These are phyloP conservation scores for Scotopteryx bipunctaria DNA, from an alignment of 2,888 invertebrate species.

Conservation along the genomic window DNA sequence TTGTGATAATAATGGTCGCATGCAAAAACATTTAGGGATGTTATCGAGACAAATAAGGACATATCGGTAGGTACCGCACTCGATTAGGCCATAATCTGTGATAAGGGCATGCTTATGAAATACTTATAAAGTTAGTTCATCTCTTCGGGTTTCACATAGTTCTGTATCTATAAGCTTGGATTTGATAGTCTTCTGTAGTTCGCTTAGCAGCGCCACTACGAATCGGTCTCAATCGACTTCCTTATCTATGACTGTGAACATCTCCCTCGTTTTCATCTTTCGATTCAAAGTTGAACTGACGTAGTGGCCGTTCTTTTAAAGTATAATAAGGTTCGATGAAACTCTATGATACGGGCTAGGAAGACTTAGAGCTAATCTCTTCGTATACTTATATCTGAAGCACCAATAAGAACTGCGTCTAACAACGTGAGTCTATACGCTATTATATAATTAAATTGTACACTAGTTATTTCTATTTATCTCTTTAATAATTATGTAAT, in stretches of 20 bases:
- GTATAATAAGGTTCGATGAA: conserved; percentile 38
- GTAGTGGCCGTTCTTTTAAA: conserved; percentile 71
- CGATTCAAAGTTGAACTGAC: conserved; percentile 51
- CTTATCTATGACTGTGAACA: conserved; percentile 8
- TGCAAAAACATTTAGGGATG: conserved; percentile 33
- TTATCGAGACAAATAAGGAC: conserved; percentile 55
- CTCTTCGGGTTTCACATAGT: conserved; percentile 58
- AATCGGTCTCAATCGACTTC: conserved; percentile 15
- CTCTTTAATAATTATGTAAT: conserved; percentile 73
- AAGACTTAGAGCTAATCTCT: conserved; percentile 58
- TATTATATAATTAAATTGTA: conserved; percentile 65
- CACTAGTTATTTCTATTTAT: conserved; percentile 77
- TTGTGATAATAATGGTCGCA: conserved; percentile 37
- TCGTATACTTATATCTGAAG: conserved; percentile 55
- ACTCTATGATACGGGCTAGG: conserved; percentile 30
- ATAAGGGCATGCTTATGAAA: conserved; percentile 78
- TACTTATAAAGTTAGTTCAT: conserved; percentile 57
- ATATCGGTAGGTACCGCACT: conserved; percentile 73
- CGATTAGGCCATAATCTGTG: conserved; percentile 77
- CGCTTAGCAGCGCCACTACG: conserved; percentile 67
- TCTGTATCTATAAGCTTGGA: conserved; percentile 66
- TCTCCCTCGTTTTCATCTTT: conserved; percentile 12
- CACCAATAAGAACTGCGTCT: conserved; percentile 63
- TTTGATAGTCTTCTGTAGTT: conserved; percentile 79
- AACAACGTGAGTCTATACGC: conserved; percentile 56